Evolutionary conservation across 2,797 vertebrate species (phyloP).

Genomic region (Phoebastria nigripes): DNA sequence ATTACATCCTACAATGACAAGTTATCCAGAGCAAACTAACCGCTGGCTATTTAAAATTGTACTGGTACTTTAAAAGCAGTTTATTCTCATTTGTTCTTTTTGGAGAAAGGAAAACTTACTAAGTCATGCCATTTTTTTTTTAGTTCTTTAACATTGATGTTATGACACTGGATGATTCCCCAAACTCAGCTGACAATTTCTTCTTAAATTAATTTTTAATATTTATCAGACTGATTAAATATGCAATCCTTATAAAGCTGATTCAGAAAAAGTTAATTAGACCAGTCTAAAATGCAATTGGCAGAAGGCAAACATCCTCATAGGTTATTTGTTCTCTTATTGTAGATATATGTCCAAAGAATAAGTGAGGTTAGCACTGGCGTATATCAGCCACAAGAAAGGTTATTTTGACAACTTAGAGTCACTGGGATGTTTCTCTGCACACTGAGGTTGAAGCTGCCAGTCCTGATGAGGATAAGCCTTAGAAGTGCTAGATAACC

Average conservation of each 20-base stretch:
- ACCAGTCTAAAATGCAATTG: neutral
- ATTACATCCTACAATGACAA: neutral
- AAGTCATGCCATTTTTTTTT: neutral
- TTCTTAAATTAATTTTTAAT: neutral
- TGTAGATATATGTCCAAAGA: neutral
- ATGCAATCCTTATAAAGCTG: neutral
- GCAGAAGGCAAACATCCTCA: neutral
- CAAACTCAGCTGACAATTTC: neutral
- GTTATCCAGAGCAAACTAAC: neutral
- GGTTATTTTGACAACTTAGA: conserved; percentile 59
- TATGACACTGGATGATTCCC: neutral
- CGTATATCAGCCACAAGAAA: neutral
- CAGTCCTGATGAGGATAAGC: conserved; percentile 75
- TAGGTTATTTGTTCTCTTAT: neutral
- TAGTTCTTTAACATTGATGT: neutral
- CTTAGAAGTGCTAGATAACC: conserved; percentile 68
- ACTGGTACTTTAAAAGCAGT: neutral
- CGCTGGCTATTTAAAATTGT: neutral
- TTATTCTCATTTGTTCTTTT: neutral
- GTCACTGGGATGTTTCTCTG: neutral
- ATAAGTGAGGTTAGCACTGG: neutral
- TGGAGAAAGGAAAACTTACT: neutral
- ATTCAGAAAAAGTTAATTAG: neutral
- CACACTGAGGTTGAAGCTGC: conserved; percentile 69
- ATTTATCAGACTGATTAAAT: neutral